Conservation (phyloP, 2,113 vertebrate species). For the Hypomesus transpacificus region DNA sequence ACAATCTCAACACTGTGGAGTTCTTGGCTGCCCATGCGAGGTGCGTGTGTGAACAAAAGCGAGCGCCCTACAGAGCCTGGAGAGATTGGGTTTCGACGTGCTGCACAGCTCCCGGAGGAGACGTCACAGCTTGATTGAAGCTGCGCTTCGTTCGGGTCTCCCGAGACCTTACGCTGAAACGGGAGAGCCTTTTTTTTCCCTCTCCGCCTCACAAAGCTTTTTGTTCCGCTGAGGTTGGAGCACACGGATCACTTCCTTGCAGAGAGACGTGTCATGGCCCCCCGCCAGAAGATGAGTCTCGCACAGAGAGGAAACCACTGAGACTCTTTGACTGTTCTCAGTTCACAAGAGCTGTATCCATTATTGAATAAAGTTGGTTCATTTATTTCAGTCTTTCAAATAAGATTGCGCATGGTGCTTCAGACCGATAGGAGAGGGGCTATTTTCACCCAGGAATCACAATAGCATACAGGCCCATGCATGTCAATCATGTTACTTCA, state of each 20-base stretch:
- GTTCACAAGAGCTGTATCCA: background rate
- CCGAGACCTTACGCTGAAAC: conserved; percentile 91
- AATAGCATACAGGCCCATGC: too few species aligned
- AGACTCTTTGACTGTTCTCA: too few species aligned
- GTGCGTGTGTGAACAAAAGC: conserved; percentile 72
- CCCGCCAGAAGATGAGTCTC: background rate
- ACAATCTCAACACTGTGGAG: conserved; percentile 48
- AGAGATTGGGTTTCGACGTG: conserved; percentile 90
- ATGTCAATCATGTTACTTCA: too few species aligned
- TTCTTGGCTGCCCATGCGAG: conserved; percentile 50
- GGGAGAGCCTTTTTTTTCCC: conserved; percentile 68
- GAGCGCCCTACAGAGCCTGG: conserved; percentile 74
- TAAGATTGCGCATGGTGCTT: too few species aligned
- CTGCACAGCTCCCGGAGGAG: conserved; percentile 84
- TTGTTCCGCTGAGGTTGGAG: conserved; percentile 83
- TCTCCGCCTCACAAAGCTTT: conserved; percentile 86
- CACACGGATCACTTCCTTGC: conserved; percentile 79
- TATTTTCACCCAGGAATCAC: too few species aligned
- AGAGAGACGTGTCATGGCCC: conserved; percentile 75
- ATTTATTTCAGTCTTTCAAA: too few species aligned
- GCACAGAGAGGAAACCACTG: too few species aligned
- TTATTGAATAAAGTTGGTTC: background rate
- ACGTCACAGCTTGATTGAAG: conserved; percentile 98
- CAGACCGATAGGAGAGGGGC: too few species aligned
- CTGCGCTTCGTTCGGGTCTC: conserved; percentile 91